phyloP scores from a whole-genome alignment of 2,888 invertebrate genomes.

The Eristalis intricaria region DNA sequence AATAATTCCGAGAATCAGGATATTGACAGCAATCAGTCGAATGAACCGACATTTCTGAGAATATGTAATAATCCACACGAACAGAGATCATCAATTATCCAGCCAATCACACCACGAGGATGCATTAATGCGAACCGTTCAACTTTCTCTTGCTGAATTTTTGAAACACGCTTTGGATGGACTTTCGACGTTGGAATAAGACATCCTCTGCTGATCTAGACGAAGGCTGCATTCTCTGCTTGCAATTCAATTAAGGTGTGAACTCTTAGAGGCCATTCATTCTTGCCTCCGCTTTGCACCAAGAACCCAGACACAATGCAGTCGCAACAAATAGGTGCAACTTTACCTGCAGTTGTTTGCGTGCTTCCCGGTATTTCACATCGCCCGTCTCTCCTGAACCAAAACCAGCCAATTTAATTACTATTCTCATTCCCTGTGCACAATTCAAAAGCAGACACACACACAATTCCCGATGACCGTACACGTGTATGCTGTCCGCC shows the following conservation, averaged over 20 bases:
- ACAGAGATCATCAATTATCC: no score
- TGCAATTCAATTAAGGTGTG: neutral
- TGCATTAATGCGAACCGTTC: no score
- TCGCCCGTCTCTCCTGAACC: conserved; percentile 20
- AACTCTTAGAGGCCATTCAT: neutral
- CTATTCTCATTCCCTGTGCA: conserved; percentile 30
- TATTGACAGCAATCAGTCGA: no score
- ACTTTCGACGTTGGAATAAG: no score
- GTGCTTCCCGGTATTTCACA: conserved; percentile 19
- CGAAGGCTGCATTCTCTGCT: no score
- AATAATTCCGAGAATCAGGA: no score
- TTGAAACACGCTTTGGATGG: no score
- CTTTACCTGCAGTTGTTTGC: conserved; percentile 22
- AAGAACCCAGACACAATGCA: conserved; percentile 14
- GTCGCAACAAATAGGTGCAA: conserved; percentile 5
- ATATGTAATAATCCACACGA: no score
- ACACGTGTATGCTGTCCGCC: neutral
- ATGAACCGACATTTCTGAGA: no score
- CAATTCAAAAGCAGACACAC: neutral
- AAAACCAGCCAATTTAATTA: conserved; percentile 62
- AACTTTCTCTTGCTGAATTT: no score
- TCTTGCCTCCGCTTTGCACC: neutral
- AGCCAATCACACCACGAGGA: no score
- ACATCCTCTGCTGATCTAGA: no score
- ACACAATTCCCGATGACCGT: neutral